Percentiles rank a stretch among this genome's conserved stretches.
Conservation (phyloP, 2,113 vertebrate species). For the Perca fluviatilis region DNA sequence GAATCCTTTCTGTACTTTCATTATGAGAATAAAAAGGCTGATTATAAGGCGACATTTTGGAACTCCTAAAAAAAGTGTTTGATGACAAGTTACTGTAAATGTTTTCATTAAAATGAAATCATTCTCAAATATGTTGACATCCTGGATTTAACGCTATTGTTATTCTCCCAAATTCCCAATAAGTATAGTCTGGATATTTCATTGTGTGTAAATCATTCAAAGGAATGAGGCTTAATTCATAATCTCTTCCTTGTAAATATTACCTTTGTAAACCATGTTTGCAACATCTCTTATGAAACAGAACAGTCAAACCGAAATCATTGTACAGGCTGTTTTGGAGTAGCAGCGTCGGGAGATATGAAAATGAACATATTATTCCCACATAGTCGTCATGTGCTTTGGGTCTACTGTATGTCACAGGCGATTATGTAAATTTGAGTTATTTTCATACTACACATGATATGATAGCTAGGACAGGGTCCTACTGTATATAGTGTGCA, state of each 20-base stretch:
- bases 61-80: background rate
- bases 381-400: background rate
- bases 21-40: background rate
- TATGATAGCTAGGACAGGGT: background rate
- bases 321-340: background rate
- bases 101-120: background rate
- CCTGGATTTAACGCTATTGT: background rate
- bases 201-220: background rate
- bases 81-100: background rate
- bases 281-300: constrained; percentile 1
- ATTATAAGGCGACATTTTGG: background rate
- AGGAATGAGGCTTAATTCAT: background rate
- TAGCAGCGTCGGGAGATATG: background rate
- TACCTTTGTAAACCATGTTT: background rate
- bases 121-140: background rate
- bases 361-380: background rate
- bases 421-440: constrained; percentile 21
- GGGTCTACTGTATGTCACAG: background rate
- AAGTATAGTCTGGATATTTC: background rate
- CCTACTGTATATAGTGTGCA: background rate
- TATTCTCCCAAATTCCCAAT: background rate
- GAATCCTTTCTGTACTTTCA: background rate
- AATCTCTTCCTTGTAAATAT: constrained; percentile 7
- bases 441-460: constrained; percentile 37
- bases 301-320: background rate